These are phyloP conservation scores for Helogale parvula DNA, from an alignment of 2,113 vertebrate species.

Conservation along the genomic window DNA sequence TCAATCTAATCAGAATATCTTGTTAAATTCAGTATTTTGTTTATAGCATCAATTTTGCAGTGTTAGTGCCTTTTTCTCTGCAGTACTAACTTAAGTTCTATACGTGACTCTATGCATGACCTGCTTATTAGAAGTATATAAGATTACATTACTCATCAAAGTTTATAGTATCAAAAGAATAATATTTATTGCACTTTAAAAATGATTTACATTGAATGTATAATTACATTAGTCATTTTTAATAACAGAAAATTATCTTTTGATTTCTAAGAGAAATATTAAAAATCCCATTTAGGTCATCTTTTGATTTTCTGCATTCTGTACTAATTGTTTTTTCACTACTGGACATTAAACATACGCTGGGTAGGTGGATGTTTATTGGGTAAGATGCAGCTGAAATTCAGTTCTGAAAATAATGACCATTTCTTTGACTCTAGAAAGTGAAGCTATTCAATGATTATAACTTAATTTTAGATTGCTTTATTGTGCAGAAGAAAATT, in stretches of 20 bases:
- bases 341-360: background rate
- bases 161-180: background rate
- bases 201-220: background rate
- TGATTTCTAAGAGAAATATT: constrained; percentile 26
- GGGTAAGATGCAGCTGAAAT: background rate
- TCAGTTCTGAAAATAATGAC: background rate
- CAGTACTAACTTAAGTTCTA: background rate
- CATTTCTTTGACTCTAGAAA: background rate
- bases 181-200: background rate
- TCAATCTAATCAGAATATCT: background rate
- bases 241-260: background rate
- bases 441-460: background rate
- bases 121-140: background rate
- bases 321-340: background rate
- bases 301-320: background rate
- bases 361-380: background rate
- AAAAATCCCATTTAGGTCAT: background rate
- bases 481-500: background rate
- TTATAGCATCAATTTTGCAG: background rate
- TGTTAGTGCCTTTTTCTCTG: background rate
- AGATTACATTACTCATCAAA: background rate
- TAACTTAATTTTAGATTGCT: constrained; percentile 41
- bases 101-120: background rate
- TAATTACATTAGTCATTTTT: background rate
- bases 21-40: background rate